phyloP scores from a whole-genome alignment of 2,797 vertebrate genomes.

The Rallus crepitans region DNA sequence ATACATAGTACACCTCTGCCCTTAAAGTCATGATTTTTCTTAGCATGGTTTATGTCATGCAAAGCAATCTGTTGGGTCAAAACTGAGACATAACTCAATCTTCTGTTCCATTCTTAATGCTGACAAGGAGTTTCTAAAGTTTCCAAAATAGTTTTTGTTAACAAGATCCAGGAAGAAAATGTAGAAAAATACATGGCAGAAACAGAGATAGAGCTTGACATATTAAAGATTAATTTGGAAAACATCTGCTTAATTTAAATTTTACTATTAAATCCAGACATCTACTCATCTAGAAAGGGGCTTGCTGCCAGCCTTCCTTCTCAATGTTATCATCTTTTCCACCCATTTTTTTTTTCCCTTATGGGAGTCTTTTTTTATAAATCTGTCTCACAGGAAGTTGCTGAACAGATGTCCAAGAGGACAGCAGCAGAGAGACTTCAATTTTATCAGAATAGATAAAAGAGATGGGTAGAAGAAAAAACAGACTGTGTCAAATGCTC shows the following conservation, averaged over 20 bases:
- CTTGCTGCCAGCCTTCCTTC: neutral
- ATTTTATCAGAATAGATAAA: neutral
- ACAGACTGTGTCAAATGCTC: neutral
- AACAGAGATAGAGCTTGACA: neutral
- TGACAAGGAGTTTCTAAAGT: neutral
- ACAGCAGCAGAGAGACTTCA: neutral
- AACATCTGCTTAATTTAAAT: conserved; percentile 31
- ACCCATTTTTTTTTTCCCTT: neutral
- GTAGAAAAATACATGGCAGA: neutral
- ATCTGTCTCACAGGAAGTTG: neutral
- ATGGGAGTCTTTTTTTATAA: neutral
- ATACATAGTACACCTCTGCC: neutral
- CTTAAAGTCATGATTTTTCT: neutral
- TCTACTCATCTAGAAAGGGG: neutral
- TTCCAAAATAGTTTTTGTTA: conserved; percentile 16
- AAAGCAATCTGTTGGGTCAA: neutral
- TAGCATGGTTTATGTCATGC: neutral
- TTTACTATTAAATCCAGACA: conserved; percentile 39
- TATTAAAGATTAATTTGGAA: neutral
- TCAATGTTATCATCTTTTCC: neutral
- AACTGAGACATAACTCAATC: neutral
- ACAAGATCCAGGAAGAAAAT: neutral
- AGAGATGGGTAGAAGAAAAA: neutral
- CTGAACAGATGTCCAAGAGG: neutral
- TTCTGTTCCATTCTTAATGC: conserved; percentile 18